phyloP scores from a whole-genome alignment of 2,888 invertebrate genomes.

The Xanthorhoe designata region DNA sequence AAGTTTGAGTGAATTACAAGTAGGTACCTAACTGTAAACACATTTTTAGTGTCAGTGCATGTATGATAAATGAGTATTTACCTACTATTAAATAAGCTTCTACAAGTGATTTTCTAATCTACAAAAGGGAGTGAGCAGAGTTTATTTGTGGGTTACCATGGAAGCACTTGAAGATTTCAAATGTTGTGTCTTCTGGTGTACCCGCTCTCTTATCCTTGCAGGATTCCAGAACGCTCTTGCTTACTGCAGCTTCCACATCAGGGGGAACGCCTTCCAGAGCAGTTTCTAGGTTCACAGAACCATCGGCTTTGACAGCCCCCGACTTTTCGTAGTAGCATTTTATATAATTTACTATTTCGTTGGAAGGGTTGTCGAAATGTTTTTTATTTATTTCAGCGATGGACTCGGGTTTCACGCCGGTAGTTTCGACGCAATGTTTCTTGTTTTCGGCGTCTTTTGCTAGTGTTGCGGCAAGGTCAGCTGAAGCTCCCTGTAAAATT shows the following conservation, averaged over 20 bases:
- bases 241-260: constrained; percentile 65
- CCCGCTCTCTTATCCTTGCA: constrained; percentile 70
- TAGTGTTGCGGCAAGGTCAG: not conserved
- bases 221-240: constrained; percentile 63
- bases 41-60: no score
- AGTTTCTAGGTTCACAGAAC: constrained; percentile 71
- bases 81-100: no score
- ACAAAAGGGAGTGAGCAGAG: not conserved
- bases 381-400: constrained; percentile 71
- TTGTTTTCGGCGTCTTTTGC: not conserved
- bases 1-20: no score
- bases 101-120: not conserved
- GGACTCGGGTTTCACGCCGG: constrained; percentile 64
- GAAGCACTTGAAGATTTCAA: constrained; percentile 68
- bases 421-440: constrained; percentile 63
- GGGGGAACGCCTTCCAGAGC: constrained; percentile 69
- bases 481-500: constrained; percentile 25
- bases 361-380: constrained; percentile 66
- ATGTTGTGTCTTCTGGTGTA: constrained; percentile 62
- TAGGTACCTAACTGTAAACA: no score
- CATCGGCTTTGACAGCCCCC: constrained; percentile 61
- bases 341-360: constrained; percentile 69
- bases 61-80: no score
- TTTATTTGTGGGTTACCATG: constrained; percentile 36
- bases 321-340: constrained; percentile 75